Evolutionary conservation across 2,797 vertebrate species (phyloP).

Genomic region (Calcarius lapponicus): DNA sequence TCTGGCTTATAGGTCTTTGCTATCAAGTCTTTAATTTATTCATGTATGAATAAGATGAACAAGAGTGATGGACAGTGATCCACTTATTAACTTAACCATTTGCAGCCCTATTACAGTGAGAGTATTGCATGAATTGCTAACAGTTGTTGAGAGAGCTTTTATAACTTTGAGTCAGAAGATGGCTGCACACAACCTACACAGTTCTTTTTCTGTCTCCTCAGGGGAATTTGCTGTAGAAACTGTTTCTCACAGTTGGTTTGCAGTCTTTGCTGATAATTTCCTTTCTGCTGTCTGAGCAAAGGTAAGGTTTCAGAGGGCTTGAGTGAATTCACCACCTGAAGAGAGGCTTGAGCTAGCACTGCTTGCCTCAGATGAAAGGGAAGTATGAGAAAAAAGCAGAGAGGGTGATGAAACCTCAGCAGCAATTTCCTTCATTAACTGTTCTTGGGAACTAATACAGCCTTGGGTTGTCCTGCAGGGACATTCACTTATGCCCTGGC

Average conservation of each 20-base stretch:
- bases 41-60: accelerated
- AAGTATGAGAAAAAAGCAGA: not conserved
- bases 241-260: not conserved
- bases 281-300: not conserved
- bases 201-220: not conserved
- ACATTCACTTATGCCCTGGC: not conserved
- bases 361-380: not conserved
- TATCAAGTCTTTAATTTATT: not conserved
- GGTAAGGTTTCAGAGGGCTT: not conserved
- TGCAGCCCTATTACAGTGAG: not conserved
- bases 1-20: not conserved
- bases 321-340: not conserved
- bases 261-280: not conserved
- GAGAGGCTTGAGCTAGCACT: not conserved
- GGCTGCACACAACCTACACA: not conserved
- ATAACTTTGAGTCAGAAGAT: not conserved
- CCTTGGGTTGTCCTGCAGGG: not conserved
- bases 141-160: not conserved
- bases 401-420: not conserved
- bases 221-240: not conserved
- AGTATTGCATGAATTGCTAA: not conserved
- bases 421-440: not conserved
- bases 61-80: not conserved
- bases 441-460: not conserved
- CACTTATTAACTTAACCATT: not conserved